phyloP scores from a whole-genome alignment of 1,140 invertebrate species.

The Cyclina sinensis region DNA sequence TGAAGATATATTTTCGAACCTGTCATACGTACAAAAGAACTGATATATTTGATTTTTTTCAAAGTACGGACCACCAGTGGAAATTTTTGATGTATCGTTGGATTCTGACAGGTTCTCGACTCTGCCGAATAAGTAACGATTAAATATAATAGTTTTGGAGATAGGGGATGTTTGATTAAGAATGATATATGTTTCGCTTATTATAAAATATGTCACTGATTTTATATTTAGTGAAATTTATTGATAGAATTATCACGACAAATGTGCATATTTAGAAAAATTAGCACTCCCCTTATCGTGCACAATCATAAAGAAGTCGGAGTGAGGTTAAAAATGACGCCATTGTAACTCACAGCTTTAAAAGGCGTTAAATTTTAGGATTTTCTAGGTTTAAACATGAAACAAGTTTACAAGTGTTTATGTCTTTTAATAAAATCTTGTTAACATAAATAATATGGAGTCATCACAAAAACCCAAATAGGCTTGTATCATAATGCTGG shows the following conservation, averaged over 20 bases:
- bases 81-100: slow-evolving; percentile 62
- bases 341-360: background rate
- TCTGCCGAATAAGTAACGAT: slow-evolving; percentile 53
- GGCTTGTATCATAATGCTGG: background rate
- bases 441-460: background rate
- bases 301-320: slow-evolving; percentile 48
- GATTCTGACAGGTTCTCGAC: slow-evolving; percentile 53
- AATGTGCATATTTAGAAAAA: slow-evolving; percentile 63
- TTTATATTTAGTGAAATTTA: slow-evolving; percentile 68
- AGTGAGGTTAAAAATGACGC: slow-evolving; percentile 42
- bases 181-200: slow-evolving; percentile 61
- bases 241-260: slow-evolving; percentile 59
- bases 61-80: slow-evolving; percentile 56
- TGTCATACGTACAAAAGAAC: slow-evolving; percentile 64
- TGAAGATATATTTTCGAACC: slow-evolving; percentile 66
- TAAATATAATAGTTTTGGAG: slow-evolving; percentile 63
- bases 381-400: slow-evolving; percentile 55
- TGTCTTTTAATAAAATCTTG: slow-evolving; percentile 44
- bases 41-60: slow-evolving; percentile 68
- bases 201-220: slow-evolving; percentile 55
- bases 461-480: background rate
- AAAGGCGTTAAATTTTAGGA: slow-evolving; percentile 53
- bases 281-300: slow-evolving; percentile 44
- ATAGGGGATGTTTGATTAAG: slow-evolving; percentile 61
- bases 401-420: slow-evolving; percentile 51